Conservation (phyloP, 2,797 vertebrate species). For the Catostomus latipinnis region DNA sequence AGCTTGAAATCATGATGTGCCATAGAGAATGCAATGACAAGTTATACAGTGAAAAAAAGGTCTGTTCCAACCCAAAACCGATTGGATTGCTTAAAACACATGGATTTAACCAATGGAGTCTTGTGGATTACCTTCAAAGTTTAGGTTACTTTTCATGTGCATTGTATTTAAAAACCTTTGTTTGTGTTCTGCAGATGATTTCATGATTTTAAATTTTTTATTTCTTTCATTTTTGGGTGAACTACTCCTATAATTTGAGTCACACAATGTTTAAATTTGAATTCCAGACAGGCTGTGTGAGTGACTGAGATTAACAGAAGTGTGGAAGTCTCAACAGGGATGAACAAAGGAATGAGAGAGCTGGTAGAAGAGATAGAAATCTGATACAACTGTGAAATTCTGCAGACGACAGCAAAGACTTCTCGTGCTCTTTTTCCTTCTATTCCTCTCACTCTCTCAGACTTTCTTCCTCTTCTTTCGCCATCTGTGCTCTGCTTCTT, state of each 20-base stretch:
- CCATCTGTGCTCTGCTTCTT: not conserved
- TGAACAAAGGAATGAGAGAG: constrained; percentile 41
- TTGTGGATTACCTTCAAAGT: no score
- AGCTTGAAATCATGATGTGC: no score
- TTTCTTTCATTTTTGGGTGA: no score
- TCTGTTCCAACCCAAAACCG: no score
- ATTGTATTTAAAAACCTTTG: no score
- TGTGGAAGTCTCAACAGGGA: constrained; percentile 32
- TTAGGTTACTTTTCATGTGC: no score
- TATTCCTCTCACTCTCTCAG: constrained; percentile 4
- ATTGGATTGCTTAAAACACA: no score
- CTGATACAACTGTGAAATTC: constrained; percentile 73
- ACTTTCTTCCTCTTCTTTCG: not conserved
- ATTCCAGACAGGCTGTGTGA: constrained; percentile 47
- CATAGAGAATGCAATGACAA: no score
- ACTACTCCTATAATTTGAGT: not conserved
- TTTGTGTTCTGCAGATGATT: no score
- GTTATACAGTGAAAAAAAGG: no score
- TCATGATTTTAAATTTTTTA: no score
- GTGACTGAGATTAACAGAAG: constrained; percentile 22
- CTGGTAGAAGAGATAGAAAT: constrained; percentile 63
- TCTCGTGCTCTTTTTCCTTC: not conserved
- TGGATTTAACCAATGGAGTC: no score
- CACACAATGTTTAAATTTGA: constrained; percentile 13
- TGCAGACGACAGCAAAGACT: constrained; percentile 46